A percentile compares a stretch with the other conserved stretches of the same genome.
phyloP scores from a whole-genome alignment of 2,888 invertebrate species.

The Morpho deidamia region DNA sequence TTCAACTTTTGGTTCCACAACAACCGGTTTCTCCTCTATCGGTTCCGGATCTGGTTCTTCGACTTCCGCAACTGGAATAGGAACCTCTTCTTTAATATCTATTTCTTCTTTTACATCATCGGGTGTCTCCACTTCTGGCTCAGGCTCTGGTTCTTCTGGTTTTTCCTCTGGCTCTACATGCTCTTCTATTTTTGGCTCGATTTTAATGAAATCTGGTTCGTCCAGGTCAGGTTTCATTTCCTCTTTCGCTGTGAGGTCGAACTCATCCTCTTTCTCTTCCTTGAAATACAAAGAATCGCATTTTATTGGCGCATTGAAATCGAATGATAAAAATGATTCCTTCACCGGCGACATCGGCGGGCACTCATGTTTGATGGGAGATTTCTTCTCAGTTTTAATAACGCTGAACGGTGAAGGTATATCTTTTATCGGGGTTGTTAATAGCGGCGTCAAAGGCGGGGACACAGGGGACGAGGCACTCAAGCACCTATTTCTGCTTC shows the following conservation, averaged over 20 bases:
- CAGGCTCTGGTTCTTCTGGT: slow-evolving; percentile 21
- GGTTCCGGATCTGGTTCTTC: slow-evolving; percentile 9
- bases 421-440: slow-evolving; percentile 51
- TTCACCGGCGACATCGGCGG: slow-evolving; percentile 54
- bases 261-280: slow-evolving; percentile 50
- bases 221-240: slow-evolving; percentile 65
- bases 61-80: slow-evolving; percentile 1
- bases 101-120: slow-evolving; percentile 9
- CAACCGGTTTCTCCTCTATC: not conserved
- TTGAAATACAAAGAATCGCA: slow-evolving; percentile 45
- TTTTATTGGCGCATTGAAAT: slow-evolving; percentile 55
- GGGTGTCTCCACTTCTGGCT: slow-evolving; percentile 18
- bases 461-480: slow-evolving; percentile 62
- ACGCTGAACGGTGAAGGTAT: slow-evolving; percentile 38
- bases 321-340: slow-evolving; percentile 41
- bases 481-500: slow-evolving; percentile 61
- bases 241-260: slow-evolving; percentile 65
- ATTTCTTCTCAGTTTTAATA: slow-evolving; percentile 52
- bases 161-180: slow-evolving; percentile 14
- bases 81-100: slow-evolving; percentile 11
- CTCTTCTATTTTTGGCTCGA: slow-evolving; percentile 39
- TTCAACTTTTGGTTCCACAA: slow-evolving; percentile 38
- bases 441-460: slow-evolving; percentile 44
- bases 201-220: slow-evolving; percentile 55
- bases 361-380: slow-evolving; percentile 61